Base-by-base conservation (phyloP, 2,797 vertebrate genomes). In the Dicrostonyx torquatus region DNA sequence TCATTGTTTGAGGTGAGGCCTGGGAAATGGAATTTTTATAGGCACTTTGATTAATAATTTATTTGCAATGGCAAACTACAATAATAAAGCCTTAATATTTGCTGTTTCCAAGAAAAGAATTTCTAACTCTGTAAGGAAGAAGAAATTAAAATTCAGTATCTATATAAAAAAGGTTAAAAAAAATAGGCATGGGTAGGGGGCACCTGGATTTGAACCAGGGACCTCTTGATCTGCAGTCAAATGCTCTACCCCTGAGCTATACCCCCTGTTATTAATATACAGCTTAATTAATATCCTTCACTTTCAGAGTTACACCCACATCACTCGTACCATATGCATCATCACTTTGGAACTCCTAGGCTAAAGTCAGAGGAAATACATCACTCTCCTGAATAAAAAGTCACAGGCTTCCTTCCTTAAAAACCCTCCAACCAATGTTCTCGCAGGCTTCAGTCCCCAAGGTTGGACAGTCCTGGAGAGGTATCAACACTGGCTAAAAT, bases 201-300 rank as follows among this genome's bases (percentile, higher is more conserved):
- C 95, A 96, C 97, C 92, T 20, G 75, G 97, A 98, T 97, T 98
- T 97, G 96, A 98, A 98, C 97, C 93, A 0, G 97, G 97, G 97
- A 98, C 98, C 98, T 98, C 97, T 98, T 98, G 97, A 98, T 97
- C 97, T 98, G 98, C 97, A 98, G 97, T 98, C 97, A 98, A 97
- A 98, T 97, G 97, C 98, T 98, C 97, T 98, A 76, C 97, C 97
- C 86, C 97, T 98, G 97, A 98, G 98, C 97, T 98, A 98, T 96
- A 97, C 97, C 97, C 97, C 98, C 97, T 60, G 14, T 58, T 75
- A 58, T 29, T 75, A 72, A 31, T 55, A 55, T 31, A 55, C 17
- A 29, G 34, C 22, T 86, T 55, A 86, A 86, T 72, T 87, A 87
- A 55, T 53, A 40, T 55, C n/a, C 66, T 86, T 86, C 66, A 72